Evolutionary conservation across 1,140 invertebrate species (phyloP), one percentile per base, ranked within the genome.

Genomic region (Fragariocoptes setiger): DNA sequence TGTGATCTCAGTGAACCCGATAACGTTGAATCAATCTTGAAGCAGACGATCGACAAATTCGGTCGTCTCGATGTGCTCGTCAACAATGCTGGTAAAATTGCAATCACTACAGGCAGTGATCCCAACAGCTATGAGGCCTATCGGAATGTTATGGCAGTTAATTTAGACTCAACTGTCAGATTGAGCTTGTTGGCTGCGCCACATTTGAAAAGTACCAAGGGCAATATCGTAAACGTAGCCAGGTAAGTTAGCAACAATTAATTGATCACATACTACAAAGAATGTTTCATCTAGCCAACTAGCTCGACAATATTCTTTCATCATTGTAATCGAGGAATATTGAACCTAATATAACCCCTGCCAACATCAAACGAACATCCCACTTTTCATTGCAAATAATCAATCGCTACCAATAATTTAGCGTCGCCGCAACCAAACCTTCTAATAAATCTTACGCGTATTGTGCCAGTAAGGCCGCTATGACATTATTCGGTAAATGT

Each of bases 401-500:
- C n/a, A n/a, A n/a, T n/a, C n/a, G n/a, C n/a, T n/a, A n/a, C n/a
- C n/a, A n/a, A n/a, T n/a, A n/a, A n/a, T n/a, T n/a, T 8, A 31
- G 25, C n/a, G 25, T 31, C n/a, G 25, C 25, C 8, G 8, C 25
- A 8, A n/a, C n/a, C 25, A 31, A 31, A n/a, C 25, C 25, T 8
- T 8, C 25, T 31, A 8, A 8, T 8, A 8, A 31, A 8, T 8
- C 8, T 8, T 31, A 31, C n/a, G 53, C 49, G 21, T 62, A 59
- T 44, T 53, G 51, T 35, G 51, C 51, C 42, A 48, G 50, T 1
- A 62, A 60, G 47, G 57, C 57, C 1, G 58, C 56, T 1, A 20
- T 60, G 12, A 48, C 55, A 39, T 51, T 49, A 18, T 47, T 62
- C 35, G 60, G 58, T 1, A 53, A 57, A 46, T 55, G 49, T 21